Evolutionary conservation across 2,113 vertebrate genomes (phyloP).

Genomic region (Patagioenas fasciata): DNA sequence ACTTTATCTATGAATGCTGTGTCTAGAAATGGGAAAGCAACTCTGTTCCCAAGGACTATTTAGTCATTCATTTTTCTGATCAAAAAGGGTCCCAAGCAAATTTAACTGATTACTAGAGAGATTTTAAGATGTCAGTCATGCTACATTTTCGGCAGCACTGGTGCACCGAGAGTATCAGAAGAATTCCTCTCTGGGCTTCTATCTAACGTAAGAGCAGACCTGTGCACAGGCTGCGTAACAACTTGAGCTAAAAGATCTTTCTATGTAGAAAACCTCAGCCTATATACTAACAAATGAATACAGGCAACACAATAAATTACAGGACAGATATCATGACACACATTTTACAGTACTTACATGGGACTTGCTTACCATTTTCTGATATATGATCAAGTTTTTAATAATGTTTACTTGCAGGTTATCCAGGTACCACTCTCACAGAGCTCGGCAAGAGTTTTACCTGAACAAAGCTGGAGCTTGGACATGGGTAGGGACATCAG

Average conservation of each 20-base stretch:
- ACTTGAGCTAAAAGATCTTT: not conserved
- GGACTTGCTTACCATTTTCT: slow-evolving; percentile 34
- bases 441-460: not conserved
- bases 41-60: not conserved
- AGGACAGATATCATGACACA: slow-evolving; percentile 24
- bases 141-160: not conserved
- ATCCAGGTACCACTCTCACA: not conserved
- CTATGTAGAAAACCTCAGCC: not conserved
- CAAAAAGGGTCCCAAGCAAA: not conserved
- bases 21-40: not conserved
- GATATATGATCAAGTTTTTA: not conserved
- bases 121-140: not conserved
- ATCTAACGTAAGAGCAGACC: not conserved
- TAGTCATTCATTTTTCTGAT: not conserved
- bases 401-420: not conserved
- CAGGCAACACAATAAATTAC: slow-evolving; percentile 17
- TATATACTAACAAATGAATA: not conserved
- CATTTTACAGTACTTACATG: slow-evolving; percentile 16
- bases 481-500: not conserved
- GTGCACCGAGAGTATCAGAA: not conserved
- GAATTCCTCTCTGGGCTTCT: not conserved
- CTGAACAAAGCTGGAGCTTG: slow-evolving; percentile 42
- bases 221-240: not conserved
- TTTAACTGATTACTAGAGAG: not conserved
- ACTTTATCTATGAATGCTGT: not conserved